These are phyloP conservation scores for Drosophila prostipennis DNA, from an alignment of 2,888 invertebrate genomes.

Conservation along the genomic window DNA sequence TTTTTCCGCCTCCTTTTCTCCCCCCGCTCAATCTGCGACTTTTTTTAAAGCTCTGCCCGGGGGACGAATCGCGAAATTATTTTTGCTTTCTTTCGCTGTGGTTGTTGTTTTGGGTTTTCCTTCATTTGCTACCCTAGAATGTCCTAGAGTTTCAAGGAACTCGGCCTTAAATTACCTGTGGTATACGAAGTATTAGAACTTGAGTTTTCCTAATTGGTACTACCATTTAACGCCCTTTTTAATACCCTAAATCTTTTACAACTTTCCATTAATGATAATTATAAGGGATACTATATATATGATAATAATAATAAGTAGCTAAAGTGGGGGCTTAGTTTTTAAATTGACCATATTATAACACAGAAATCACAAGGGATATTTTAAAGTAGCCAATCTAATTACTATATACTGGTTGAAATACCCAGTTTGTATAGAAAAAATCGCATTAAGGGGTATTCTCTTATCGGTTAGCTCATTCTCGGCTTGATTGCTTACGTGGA, in stretches of 20 bases:
- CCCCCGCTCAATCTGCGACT: slow-evolving; percentile 26
- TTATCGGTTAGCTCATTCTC: not conserved
- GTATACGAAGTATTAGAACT: not conserved
- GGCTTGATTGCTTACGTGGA: slow-evolving; percentile 36
- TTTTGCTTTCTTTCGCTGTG: slow-evolving; percentile 71
- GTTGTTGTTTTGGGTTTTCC: slow-evolving; percentile 47
- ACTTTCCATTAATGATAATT: too few species aligned
- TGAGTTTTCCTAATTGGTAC: too few species aligned
- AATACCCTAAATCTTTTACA: too few species aligned
- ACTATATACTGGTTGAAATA: too few species aligned
- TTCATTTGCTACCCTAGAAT: slow-evolving; percentile 21
- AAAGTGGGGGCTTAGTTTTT: too few species aligned
- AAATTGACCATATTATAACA: too few species aligned
- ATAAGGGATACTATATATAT: too few species aligned
- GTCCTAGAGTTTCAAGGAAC: slow-evolving; percentile 6
- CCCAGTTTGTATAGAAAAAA: too few species aligned
- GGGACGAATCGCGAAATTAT: slow-evolving; percentile 73
- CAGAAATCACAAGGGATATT: too few species aligned
- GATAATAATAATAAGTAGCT: too few species aligned
- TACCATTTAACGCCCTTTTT: not conserved
- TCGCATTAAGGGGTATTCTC: slow-evolving; percentile 3
- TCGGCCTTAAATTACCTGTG: not conserved
- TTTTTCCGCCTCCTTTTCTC: slow-evolving; percentile 1
- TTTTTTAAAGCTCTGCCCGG: slow-evolving; percentile 70
- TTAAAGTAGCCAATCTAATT: too few species aligned